Evolutionary conservation across 2,888 invertebrate species (phyloP).

Genomic region (Gisinianus flammeolus): DNA sequence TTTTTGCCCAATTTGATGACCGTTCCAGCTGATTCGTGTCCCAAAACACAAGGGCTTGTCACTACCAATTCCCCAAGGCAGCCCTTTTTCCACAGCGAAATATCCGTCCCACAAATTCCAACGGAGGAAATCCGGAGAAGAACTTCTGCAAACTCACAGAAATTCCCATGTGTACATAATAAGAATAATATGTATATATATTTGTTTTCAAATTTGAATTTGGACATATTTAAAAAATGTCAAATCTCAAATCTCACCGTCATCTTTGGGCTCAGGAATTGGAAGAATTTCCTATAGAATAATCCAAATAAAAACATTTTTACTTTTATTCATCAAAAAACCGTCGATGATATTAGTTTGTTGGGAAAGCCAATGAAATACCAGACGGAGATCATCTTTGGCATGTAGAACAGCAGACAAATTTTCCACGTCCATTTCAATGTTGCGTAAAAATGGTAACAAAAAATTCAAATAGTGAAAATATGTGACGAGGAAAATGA

Average conservation of each 20-base stretch:
- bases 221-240: no score
- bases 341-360: not conserved
- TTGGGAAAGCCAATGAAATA: conserved; percentile 59
- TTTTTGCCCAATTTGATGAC: conserved; percentile 75
- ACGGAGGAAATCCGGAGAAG: conserved; percentile 86
- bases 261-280: conserved; percentile 76
- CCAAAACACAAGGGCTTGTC: conserved; percentile 88
- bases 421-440: conserved; percentile 66
- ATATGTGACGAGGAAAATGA: not conserved
- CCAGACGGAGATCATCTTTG: conserved; percentile 75
- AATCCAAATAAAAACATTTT: not conserved
- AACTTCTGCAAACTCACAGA: conserved; percentile 70
- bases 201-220: no score
- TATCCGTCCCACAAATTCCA: conserved; percentile 95
- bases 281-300: conserved; percentile 77
- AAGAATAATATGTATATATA: no score
- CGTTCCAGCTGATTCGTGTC: conserved; percentile 79
- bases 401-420: conserved; percentile 76
- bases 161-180: no score
- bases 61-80: conserved; percentile 86
- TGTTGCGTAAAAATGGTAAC: not conserved
- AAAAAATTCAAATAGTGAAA: not conserved
- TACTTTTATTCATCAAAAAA: conserved; percentile 58
- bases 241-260: conserved; percentile 68
- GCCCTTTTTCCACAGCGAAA: conserved; percentile 87